phyloP scores from a whole-genome alignment of 1,140 invertebrate species.

The Atta colombica region DNA sequence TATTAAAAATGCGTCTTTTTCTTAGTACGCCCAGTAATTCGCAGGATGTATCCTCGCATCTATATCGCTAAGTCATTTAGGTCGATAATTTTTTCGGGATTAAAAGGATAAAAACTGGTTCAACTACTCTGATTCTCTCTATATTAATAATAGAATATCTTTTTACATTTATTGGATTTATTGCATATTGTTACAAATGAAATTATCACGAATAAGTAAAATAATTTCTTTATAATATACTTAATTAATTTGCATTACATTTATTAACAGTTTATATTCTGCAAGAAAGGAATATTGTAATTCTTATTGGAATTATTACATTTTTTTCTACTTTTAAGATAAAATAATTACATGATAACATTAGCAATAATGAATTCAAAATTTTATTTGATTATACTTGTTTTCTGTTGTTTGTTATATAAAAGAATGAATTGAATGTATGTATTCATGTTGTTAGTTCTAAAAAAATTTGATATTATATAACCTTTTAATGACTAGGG shows the following conservation, averaged over 20 bases:
- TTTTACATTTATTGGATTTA: slow-evolving; percentile 1
- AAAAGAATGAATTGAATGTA: not conserved
- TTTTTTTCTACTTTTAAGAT: not conserved
- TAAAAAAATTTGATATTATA: not conserved
- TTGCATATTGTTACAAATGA: not conserved
- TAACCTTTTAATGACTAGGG: no score
- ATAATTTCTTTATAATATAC: not conserved
- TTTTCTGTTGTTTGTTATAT: not conserved
- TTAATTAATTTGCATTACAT: not conserved
- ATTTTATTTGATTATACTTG: not conserved
- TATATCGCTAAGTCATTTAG: no score
- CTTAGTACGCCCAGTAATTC: no score
- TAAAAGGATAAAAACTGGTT: no score
- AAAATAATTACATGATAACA: not conserved
- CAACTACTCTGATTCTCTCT: no score
- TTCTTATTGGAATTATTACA: not conserved
- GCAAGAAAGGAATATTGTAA: not conserved
- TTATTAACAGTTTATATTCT: not conserved
- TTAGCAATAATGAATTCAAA: not conserved
- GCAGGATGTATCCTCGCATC: no score
- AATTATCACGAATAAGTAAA: not conserved
- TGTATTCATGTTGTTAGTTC: not conserved
- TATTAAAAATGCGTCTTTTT: no score
- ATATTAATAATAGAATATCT: not conserved
- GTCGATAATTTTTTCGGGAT: no score